phyloP scores from a whole-genome alignment of 2,113 vertebrate genomes.

The Onychostoma macrolepis region DNA sequence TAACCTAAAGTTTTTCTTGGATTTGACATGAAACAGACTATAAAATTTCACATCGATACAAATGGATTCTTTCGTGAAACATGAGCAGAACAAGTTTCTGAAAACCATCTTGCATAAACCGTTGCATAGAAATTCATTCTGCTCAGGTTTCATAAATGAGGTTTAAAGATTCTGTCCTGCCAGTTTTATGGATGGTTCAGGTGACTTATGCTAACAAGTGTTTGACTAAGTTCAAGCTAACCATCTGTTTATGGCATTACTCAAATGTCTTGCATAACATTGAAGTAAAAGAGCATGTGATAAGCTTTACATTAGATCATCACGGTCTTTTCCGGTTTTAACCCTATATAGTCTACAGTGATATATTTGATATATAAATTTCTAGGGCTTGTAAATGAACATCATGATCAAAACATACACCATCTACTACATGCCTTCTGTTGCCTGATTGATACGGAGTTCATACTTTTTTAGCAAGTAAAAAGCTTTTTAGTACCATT shows the following conservation, averaged over 20 bases:
- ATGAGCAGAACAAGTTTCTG: background rate
- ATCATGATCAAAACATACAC: no score
- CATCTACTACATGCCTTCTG: no score
- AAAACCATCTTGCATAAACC: background rate
- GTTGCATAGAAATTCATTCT: background rate
- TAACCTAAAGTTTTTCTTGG: background rate
- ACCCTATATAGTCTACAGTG: background rate
- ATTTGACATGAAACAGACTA: background rate
- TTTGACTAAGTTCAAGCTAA: background rate
- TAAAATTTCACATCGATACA: background rate
- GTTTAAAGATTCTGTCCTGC: background rate
- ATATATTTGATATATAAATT: background rate
- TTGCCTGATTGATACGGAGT: no score
- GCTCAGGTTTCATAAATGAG: background rate
- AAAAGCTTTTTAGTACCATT: no score
- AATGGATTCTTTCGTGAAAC: background rate
- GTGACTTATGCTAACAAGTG: background rate
- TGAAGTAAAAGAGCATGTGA: slow-evolving; percentile 12
- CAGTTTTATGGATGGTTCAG: background rate
- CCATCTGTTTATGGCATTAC: slow-evolving; percentile 21
- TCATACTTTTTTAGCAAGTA: no score
- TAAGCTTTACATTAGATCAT: slow-evolving; percentile 1
- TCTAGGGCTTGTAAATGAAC: no score
- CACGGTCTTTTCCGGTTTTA: background rate
- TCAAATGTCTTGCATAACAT: background rate